phyloP scores from a whole-genome alignment of 2,113 vertebrate genomes.

The Paramormyrops kingsleyae region DNA sequence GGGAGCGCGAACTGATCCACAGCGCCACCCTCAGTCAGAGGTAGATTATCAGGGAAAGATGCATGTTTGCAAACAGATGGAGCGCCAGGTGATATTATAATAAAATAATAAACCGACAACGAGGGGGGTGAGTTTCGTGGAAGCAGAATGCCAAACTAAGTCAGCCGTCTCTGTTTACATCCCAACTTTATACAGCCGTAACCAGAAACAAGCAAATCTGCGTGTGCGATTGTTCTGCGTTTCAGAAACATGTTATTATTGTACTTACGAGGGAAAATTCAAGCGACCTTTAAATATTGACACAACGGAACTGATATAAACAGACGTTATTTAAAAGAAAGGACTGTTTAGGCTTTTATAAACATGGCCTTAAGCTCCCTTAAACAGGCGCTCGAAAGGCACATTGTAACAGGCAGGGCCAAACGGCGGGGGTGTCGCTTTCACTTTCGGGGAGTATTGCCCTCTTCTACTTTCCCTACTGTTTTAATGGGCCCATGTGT shows the following conservation, averaged over 20 bases:
- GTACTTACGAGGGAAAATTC: not conserved
- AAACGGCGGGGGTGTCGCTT: not conserved
- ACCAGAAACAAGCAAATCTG: conserved; percentile 8
- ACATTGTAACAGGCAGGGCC: not conserved
- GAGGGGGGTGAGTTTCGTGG: not conserved
- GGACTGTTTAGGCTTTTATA: conserved; percentile 14
- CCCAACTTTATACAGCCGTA: not conserved
- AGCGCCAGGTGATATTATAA: not conserved
- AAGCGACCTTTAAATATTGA: conserved; percentile 14
- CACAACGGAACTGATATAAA: conserved; percentile 14
- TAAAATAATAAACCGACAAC: not conserved
- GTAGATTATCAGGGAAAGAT: not conserved
- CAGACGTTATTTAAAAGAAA: conserved; percentile 18
- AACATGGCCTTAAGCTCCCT: not conserved
- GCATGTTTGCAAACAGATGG: not conserved
- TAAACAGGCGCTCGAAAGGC: conserved; percentile 1
- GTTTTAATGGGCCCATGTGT: not conserved
- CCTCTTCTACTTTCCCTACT: not conserved
- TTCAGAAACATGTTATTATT: conserved; percentile 2
- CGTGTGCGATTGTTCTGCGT: not conserved
- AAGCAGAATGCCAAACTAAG: not conserved
- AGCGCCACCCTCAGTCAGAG: not conserved
- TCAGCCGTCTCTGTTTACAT: not conserved
- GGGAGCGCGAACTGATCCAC: not conserved
- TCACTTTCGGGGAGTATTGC: not conserved